Evolutionary conservation across 2,797 vertebrate genomes (phyloP).

Genomic region (Hybognathus amarus): DNA sequence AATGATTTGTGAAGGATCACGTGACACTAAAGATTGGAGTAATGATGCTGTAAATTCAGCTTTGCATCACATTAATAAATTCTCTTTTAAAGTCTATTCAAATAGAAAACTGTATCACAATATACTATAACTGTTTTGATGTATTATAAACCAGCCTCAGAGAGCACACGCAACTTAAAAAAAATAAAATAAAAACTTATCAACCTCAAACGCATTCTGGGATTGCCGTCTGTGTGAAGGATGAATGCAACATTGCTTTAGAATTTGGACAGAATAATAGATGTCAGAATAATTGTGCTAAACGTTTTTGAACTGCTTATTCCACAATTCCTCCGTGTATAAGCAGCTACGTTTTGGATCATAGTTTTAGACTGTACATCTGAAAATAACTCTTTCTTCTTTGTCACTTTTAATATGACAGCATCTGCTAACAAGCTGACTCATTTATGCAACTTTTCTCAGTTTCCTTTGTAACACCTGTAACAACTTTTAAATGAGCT

Average conservation of each 20-base stretch:
- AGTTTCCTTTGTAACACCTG: slow-evolving; percentile 12
- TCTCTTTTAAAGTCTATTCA: not conserved
- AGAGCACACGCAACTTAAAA: no score
- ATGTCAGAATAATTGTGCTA: not conserved
- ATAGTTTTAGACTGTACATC: not conserved
- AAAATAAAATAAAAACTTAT: no score
- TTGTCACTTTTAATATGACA: not conserved
- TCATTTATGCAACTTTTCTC: slow-evolving; percentile 6
- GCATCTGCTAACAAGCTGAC: slow-evolving; percentile 8
- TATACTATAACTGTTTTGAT: no score
- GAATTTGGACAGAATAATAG: not conserved
- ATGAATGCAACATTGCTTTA: no score
- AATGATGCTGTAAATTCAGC: not conserved
- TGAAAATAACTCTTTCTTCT: not conserved
- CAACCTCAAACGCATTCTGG: no score
- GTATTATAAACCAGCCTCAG: no score
- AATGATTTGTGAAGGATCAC: not conserved
- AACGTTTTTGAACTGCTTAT: not conserved
- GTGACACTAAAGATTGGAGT: not conserved
- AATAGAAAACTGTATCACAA: not conserved
- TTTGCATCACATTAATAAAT: not conserved
- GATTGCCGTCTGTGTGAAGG: not conserved
- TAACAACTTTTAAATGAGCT: slow-evolving; percentile 26
- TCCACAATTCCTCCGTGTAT: not conserved
- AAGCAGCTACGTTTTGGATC: not conserved